Evolutionary conservation across 2,113 vertebrate genomes (phyloP).

Genomic region (Notechis scutatus): DNA sequence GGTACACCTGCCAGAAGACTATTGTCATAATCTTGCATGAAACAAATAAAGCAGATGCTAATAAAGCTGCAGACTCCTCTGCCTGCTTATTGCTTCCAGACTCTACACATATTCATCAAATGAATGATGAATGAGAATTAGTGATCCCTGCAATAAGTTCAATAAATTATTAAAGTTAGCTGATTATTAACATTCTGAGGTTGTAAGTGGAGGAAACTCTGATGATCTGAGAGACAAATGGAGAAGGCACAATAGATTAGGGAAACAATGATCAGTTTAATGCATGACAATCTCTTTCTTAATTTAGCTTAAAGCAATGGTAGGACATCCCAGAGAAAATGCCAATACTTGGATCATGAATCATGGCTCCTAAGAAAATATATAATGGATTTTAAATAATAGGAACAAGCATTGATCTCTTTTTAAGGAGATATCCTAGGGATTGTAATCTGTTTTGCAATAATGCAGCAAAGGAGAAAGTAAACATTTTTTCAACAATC

Average conservation of each 20-base stretch:
- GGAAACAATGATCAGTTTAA: not conserved
- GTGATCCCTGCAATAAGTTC: not conserved
- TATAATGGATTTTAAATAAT: not conserved
- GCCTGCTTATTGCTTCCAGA: not conserved
- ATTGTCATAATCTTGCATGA: not conserved
- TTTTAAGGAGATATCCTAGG: not conserved
- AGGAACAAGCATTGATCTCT: not conserved
- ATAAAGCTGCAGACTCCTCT: not conserved
- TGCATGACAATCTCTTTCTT: not conserved
- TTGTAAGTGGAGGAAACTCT: not conserved
- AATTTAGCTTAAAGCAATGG: not conserved
- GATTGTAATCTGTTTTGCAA: not conserved
- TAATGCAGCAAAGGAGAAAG: not conserved
- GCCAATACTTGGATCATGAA: not conserved
- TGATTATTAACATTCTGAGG: not conserved
- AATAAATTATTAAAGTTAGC: not conserved
- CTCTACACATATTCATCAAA: not conserved
- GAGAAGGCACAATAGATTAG: not conserved
- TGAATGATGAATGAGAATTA: not conserved
- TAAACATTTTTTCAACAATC: not conserved
- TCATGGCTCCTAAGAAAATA: not conserved
- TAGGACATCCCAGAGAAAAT: not conserved
- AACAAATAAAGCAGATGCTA: not conserved
- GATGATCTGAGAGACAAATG: not conserved
- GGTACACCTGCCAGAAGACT: not conserved